Percentiles rank a stretch among this genome's conserved stretches.
Conservation (phyloP, 2,888 invertebrate genomes). For the Troilus luridus region DNA sequence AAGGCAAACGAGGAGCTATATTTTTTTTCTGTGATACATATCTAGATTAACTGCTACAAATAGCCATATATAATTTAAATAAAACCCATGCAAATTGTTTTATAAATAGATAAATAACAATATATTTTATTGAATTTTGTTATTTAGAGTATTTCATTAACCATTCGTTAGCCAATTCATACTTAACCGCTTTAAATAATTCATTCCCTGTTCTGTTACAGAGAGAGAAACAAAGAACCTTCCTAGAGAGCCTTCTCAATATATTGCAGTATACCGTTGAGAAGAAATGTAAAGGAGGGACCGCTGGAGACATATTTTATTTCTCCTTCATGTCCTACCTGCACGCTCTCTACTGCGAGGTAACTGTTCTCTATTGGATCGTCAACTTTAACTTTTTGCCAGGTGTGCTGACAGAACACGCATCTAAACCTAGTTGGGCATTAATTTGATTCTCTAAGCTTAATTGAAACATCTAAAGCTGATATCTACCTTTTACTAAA, state of each 20-base stretch:
- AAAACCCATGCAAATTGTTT: too few relatives aligned
- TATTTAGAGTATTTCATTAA: neutral
- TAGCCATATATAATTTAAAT: too few relatives aligned
- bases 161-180: neutral
- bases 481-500: neutral
- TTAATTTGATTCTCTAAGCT: neutral
- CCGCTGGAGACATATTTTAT: constrained; percentile 74
- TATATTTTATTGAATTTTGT: too few relatives aligned
- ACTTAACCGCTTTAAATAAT: neutral
- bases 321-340: constrained; percentile 89
- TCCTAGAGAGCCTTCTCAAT: constrained; percentile 89
- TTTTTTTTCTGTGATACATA: too few relatives aligned
- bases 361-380: constrained; percentile 64
- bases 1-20: too few relatives aligned
- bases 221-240: constrained; percentile 89
- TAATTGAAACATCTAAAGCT: neutral
- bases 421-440: neutral
- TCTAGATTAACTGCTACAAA: too few relatives aligned
- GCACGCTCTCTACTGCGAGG: constrained; percentile 89
- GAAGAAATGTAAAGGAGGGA: constrained; percentile 65
- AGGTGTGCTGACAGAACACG: neutral
- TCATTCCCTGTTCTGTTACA: constrained; percentile 66
- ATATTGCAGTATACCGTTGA: constrained; percentile 77
- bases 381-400: neutral
- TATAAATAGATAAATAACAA: too few relatives aligned